A percentile compares a stretch with the other conserved stretches of the same genome.
Conservation (phyloP, 2,888 invertebrate species). For the Punctoribates punctum region DNA sequence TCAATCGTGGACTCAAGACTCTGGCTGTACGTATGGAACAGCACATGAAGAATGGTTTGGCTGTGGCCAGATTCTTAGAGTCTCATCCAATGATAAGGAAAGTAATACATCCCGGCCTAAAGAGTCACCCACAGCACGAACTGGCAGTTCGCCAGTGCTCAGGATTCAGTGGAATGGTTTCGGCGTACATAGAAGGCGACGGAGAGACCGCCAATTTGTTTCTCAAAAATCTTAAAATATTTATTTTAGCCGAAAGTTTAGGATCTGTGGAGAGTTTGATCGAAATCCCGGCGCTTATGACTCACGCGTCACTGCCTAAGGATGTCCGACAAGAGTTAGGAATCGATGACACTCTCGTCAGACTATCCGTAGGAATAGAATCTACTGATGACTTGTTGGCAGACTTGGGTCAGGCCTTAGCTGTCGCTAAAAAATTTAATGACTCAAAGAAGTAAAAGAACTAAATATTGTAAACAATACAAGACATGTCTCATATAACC, state of each 20-base stretch:
- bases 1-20: constrained; percentile 89
- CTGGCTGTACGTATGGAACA: constrained; percentile 84
- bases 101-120: constrained; percentile 66
- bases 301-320: constrained; percentile 83
- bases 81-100: constrained; percentile 71
- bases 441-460: constrained; percentile 19
- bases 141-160: constrained; percentile 73
- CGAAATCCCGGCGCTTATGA: constrained; percentile 92
- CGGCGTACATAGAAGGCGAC: constrained; percentile 68
- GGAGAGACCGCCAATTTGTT: constrained; percentile 46
- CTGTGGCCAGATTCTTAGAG: constrained; percentile 76
- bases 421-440: constrained; percentile 29
- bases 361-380: constrained; percentile 87
- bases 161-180: constrained; percentile 87
- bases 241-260: constrained; percentile 85
- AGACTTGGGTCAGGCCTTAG: constrained; percentile 77
- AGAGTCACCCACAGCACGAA: constrained; percentile 79
- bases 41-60: constrained; percentile 72
- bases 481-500: constrained; percentile 26
- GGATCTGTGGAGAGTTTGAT: constrained; percentile 93
- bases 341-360: constrained; percentile 76
- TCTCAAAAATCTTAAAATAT: constrained; percentile 56
- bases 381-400: constrained; percentile 75
- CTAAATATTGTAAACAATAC: constrained; percentile 28
- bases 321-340: constrained; percentile 68